A percentile compares a stretch with the other conserved stretches of the same genome.
Evolutionary conservation across 2,113 vertebrate species (phyloP).

Genomic region (Mellivora capensis): DNA sequence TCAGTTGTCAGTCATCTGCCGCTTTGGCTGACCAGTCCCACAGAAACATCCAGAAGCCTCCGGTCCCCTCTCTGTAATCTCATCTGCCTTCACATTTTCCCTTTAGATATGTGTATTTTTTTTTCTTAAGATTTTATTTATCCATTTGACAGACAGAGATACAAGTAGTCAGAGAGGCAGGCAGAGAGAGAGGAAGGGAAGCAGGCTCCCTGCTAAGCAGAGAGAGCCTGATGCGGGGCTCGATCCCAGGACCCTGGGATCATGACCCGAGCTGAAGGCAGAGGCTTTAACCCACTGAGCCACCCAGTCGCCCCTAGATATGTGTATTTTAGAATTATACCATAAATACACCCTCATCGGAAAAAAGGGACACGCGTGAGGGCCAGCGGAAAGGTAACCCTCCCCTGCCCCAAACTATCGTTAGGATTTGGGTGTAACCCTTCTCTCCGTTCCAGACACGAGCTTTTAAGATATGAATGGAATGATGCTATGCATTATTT

Average conservation of each 20-base stretch:
- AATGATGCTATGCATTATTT: not conserved
- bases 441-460: not conserved
- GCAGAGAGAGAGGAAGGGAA: no score
- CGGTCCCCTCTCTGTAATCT: not conserved
- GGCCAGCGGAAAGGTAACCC: not conserved
- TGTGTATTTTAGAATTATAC: not conserved
- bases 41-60: not conserved
- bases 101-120: not conserved
- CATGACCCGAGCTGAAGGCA: no score
- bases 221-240: no score
- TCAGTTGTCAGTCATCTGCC: not conserved
- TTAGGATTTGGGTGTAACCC: not conserved
- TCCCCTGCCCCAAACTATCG: not conserved
- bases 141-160: no score
- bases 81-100: not conserved
- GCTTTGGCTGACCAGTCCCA: not conserved
- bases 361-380: not conserved
- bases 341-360: not conserved
- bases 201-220: no score
- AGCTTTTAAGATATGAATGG: not conserved
- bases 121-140: no score
- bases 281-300: no score
- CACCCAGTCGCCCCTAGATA: no score
- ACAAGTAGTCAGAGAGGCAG: no score
- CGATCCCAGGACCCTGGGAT: no score